Base-by-base conservation (phyloP, 2,113 vertebrate species). In the Numenius arquata region DNA sequence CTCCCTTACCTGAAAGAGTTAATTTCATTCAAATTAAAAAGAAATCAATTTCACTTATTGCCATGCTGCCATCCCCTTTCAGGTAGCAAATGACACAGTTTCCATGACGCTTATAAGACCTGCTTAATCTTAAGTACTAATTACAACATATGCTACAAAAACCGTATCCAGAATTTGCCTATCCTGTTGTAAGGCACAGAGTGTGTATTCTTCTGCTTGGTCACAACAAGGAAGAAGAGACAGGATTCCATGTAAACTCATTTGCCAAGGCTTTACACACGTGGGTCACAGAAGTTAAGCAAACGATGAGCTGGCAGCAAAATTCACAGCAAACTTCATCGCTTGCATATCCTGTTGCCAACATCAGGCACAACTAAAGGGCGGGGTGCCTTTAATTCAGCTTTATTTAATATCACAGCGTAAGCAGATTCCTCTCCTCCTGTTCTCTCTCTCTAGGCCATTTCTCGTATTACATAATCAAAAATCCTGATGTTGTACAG, bases 1-100 rank as follows among this genome's bases (percentile, higher is more conserved):
- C 96, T 99, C 99, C 75, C 99, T 98, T 66, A 99, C 99, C 99
- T 99, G 91, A 40, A 97, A 96, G n/a, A 7, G 40, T 27, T 30
- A 90, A 89, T 66, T 87, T 77, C 4, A 70, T 79, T 75, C 25
- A 66, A 85, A 72, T 26, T 3, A 50, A 58, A 48, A 73, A 63
- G 4, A 95, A 82, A 72, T 23, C 20, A 8, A 55, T 63, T 81
- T 91, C 22, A 65, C 20, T 67, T 63, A 52, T 10, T 65, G 53
- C 15, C 26, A 72, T 9, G 10, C 36, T 38, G 34, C 8, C 17
- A 53, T 23, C 5, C 9, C 29, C 32, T 75, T 88, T 58, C 34
- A 79, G 58, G 41, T 15, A 66, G 38, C 20, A 82, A 80, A 78
- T 13, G 1, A 56, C 38, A 47, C 34, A 29, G 29, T 29, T 65